Evolutionary conservation across 2,113 vertebrate genomes (phyloP), one percentile per base, ranked within the genome.

Genomic region (Capreolus pygargus): DNA sequence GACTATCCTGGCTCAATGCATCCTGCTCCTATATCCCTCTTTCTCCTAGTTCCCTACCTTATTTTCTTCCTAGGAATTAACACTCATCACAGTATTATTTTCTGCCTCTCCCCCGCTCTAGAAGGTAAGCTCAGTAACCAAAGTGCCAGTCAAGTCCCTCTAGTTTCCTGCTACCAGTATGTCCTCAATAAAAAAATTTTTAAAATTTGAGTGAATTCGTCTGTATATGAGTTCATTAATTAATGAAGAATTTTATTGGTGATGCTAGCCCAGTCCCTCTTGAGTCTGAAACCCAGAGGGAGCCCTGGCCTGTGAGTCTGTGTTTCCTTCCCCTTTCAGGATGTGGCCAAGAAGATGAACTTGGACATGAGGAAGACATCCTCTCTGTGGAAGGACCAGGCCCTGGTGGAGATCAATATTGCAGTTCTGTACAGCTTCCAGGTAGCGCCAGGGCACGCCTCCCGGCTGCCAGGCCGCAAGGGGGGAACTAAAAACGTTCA

Each of bases 321-420:
- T 36, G 19, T 54, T 83, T 76, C 64, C 83, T n/a, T 21, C 27
- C 14, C 74, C 50, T 97, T 97, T 14, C 98, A 99, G 99, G 99
- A 99, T 89, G 99, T 99, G 57, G 99, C 99, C 96, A 99, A 98
- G 96, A 99, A 98, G 98, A 99, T 99, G 99, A 99, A 99, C 70
- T 97, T 99, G 98, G 99, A 99, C 97, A 99, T 99, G 98, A 99
- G 99, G 97, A 99, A 99, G 98, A 99, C 99, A 0, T 99, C 99
- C 0, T 99, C 99, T 0, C 98, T 99, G 84, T 99, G 99, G 99
- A 99, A 99, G 98, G 99, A 99, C 98, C 99, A 99, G 98, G 99
- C 99, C 0, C 98, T 99, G 96, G 99, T 99, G 98, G 99, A 99
- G 98, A 99, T 99, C 98, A 99, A 99, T 98, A 99, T 99, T 1